phyloP scores from a whole-genome alignment of 2,113 vertebrate genomes.

The Indicator maculatus region DNA sequence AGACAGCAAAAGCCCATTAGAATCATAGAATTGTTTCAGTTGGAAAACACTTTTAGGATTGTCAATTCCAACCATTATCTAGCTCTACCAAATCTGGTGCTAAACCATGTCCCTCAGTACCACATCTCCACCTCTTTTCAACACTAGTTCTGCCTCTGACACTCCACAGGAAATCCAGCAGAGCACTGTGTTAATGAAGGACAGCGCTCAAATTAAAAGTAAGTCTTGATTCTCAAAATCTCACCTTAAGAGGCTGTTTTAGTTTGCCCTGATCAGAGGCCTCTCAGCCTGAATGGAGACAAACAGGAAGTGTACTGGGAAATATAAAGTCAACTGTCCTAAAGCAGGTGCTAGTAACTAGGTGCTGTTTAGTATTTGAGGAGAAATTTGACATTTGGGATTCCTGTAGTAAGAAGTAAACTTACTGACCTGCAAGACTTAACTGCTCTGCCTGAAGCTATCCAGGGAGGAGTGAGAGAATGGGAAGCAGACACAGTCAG shows the following conservation, averaged over 20 bases:
- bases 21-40: too few relatives aligned
- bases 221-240: not conserved
- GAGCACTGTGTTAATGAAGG: not conserved
- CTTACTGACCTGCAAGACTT: not conserved
- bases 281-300: not conserved
- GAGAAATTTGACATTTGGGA: not conserved
- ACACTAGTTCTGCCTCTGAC: not conserved
- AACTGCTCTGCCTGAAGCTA: not conserved
- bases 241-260: not conserved
- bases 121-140: too few relatives aligned
- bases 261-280: not conserved
- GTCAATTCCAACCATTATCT: too few relatives aligned
- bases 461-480: not conserved
- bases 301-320: not conserved
- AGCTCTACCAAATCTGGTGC: too few relatives aligned
- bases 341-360: not conserved
- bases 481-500: not conserved
- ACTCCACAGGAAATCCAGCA: not conserved
- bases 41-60: too few relatives aligned
- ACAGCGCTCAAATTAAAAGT: not conserved
- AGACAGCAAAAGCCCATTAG: not conserved
- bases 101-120: too few relatives aligned
- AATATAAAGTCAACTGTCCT: not conserved
- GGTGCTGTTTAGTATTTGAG: not conserved
- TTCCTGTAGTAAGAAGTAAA: not conserved